phyloP scores from a whole-genome alignment of 2,797 vertebrate genomes.

The Smutsia temminckii region DNA sequence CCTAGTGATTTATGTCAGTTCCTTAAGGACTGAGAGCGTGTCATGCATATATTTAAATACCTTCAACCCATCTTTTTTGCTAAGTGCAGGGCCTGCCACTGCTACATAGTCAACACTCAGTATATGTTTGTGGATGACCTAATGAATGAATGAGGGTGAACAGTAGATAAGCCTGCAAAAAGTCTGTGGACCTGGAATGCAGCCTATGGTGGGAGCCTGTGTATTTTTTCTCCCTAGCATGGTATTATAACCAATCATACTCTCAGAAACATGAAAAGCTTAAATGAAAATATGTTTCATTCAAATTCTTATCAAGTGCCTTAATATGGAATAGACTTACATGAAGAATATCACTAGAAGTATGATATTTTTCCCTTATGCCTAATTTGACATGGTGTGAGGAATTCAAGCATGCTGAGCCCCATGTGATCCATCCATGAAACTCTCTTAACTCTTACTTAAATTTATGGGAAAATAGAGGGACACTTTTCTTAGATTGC shows the following conservation, averaged over 20 bases:
- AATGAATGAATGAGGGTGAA: neutral
- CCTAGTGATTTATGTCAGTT: neutral
- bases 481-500: neutral
- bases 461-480: neutral
- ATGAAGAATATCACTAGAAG: conserved; percentile 23
- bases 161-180: neutral
- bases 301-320: conserved; percentile 20
- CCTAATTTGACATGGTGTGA: neutral
- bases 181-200: neutral
- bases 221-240: neutral
- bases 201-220: neutral
- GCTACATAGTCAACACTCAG: neutral
- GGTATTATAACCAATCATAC: neutral
- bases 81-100: neutral
- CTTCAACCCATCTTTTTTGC: neutral
- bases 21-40: neutral
- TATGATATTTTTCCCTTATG: neutral
- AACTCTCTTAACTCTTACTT: neutral
- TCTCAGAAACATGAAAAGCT: conserved; percentile 11
- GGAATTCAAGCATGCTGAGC: neutral
- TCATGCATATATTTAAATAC: neutral
- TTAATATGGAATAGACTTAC: conserved; percentile 23
- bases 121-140: neutral
- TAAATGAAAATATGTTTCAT: neutral
- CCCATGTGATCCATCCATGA: neutral